These are phyloP conservation scores for Strigamia crassipes DNA, from an alignment of 2,888 invertebrate species.

Conservation along the genomic window DNA sequence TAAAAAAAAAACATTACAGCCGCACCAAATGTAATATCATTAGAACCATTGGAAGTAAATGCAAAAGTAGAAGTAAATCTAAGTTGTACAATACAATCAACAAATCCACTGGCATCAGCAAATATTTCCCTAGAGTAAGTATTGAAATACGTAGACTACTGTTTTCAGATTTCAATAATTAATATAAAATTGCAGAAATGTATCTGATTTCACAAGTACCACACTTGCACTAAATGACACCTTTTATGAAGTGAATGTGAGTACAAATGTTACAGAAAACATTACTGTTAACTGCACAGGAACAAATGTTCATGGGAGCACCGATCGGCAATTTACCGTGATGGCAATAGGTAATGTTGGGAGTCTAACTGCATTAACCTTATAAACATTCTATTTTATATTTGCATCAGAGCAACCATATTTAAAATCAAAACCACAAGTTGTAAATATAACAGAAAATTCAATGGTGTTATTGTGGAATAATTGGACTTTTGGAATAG, in stretches of 20 bases:
- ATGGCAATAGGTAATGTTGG: neutral
- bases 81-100: neutral
- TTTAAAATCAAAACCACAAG: neutral
- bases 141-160: too few species aligned
- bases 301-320: neutral
- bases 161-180: neutral
- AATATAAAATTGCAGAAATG: too few species aligned
- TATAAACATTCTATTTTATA: too few species aligned
- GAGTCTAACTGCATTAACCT: too few species aligned
- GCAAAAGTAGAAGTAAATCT: neutral
- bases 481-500: neutral
- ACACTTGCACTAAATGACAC: neutral
- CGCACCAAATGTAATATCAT: neutral
- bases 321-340: neutral
- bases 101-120: neutral
- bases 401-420: neutral
- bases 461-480: neutral
- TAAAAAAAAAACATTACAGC: too few species aligned
- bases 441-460: neutral
- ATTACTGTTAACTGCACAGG: neutral
- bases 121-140: neutral
- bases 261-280: neutral
- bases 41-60: neutral
- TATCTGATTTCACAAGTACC: too few species aligned
- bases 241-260: neutral